Evolutionary conservation across 2,797 vertebrate genomes (phyloP).

Genomic region (Poecilia gillii): DNA sequence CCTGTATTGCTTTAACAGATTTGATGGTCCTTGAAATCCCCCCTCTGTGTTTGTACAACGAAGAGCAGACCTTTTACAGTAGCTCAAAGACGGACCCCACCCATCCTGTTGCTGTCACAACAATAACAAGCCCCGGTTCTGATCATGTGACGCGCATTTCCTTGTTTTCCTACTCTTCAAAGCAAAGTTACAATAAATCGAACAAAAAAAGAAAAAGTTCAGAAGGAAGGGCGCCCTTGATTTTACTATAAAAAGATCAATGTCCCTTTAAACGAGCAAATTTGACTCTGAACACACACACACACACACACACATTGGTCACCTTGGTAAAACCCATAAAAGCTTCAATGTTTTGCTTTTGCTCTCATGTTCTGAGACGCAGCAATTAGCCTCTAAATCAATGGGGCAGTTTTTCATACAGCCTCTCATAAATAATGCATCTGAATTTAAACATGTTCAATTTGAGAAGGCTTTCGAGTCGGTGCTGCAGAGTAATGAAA

Average conservation of each 20-base stretch:
- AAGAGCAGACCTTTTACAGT: slow-evolving; percentile 63
- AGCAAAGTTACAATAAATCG: slow-evolving; percentile 47
- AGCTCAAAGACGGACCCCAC: slow-evolving; percentile 54
- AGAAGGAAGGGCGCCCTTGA: slow-evolving; percentile 29
- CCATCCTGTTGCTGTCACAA: slow-evolving; percentile 64
- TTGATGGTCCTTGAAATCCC: slow-evolving; percentile 1
- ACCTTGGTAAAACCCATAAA: slow-evolving; percentile 10
- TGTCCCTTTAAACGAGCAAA: slow-evolving; percentile 31
- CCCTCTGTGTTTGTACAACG: slow-evolving; percentile 7
- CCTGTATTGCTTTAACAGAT: background rate
- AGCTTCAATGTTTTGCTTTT: slow-evolving; percentile 63
- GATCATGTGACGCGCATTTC: slow-evolving; percentile 63
- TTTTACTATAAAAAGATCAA: slow-evolving; percentile 46
- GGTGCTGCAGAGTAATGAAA: slow-evolving; percentile 75
- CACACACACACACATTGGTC: background rate
- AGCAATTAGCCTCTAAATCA: slow-evolving; percentile 82
- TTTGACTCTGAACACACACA: background rate
- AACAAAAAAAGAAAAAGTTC: slow-evolving; percentile 1
- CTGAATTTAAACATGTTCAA: slow-evolving; percentile 67
- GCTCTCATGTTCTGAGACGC: slow-evolving; percentile 60
- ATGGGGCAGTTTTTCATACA: slow-evolving; percentile 65
- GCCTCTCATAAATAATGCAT: slow-evolving; percentile 82
- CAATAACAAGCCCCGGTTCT: slow-evolving; percentile 53
- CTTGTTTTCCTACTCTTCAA: slow-evolving; percentile 73
- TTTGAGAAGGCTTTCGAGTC: slow-evolving; percentile 69